Percentiles rank a stretch among this genome's conserved stretches.
Evolutionary conservation across 1,140 invertebrate genomes (phyloP).

Genomic region (Monomorium pharaonis): DNA sequence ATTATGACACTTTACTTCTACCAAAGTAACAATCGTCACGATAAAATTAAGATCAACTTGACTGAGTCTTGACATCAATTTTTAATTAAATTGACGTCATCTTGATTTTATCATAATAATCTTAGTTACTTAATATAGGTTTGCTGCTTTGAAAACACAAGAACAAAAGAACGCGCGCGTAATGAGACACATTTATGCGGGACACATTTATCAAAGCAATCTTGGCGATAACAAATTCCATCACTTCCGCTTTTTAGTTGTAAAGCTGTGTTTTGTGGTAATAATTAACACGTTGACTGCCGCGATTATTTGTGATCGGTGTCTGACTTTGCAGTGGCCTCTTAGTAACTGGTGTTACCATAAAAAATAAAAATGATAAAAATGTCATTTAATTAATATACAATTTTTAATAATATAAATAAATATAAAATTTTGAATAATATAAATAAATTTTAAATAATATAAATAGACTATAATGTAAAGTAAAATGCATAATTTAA

Average conservation of each 20-base stretch:
- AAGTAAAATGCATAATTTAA: background rate
- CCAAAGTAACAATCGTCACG: too few relatives aligned
- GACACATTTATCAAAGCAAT: conserved; percentile 59
- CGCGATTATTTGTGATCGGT: background rate
- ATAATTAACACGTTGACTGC: background rate
- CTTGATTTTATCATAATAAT: too few relatives aligned
- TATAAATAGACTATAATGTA: too few relatives aligned
- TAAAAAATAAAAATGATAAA: too few relatives aligned
- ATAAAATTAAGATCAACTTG: too few relatives aligned
- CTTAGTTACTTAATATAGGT: background rate
- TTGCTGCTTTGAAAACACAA: conserved; percentile 62
- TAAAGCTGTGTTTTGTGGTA: background rate
- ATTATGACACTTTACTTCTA: background rate
- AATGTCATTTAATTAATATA: too few relatives aligned
- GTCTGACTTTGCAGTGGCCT: too few relatives aligned
- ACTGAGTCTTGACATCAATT: too few relatives aligned
- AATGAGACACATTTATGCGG: conserved; percentile 47
- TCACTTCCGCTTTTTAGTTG: conserved; percentile 19
- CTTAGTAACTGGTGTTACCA: too few relatives aligned
- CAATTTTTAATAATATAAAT: background rate
- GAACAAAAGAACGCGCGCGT: conserved; percentile 47
- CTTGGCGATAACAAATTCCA: background rate
- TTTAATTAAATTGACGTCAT: too few relatives aligned
- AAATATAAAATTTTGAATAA: background rate
- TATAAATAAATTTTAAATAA: too few relatives aligned